Conservation (phyloP, 2,888 invertebrate genomes). For the Smittia sp. region DNA sequence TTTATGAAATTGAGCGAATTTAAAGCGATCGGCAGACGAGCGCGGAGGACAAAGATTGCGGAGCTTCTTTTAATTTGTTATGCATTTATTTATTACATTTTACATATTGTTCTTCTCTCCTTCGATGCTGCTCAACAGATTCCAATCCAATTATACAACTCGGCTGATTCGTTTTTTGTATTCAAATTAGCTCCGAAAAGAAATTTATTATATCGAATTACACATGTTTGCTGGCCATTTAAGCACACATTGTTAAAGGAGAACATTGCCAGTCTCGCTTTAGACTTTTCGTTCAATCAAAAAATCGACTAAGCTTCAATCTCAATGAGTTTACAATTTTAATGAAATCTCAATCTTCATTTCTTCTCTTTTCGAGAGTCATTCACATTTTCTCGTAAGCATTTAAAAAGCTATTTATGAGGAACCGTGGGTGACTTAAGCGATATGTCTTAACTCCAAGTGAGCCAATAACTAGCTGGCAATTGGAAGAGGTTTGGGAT, state of each 20-base stretch:
- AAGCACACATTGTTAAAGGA: constrained; percentile 8
- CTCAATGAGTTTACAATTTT: constrained; percentile 16
- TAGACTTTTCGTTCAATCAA: constrained; percentile 1
- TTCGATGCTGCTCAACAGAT: background rate
- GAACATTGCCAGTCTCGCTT: background rate
- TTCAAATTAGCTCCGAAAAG: constrained; percentile 12
- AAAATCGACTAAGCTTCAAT: constrained; percentile 9
- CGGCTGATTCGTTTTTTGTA: constrained; percentile 1
- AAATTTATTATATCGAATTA: constrained; percentile 30
- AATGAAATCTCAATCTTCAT: constrained; percentile 27
- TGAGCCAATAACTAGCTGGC: constrained; percentile 32
- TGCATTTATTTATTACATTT: constrained; percentile 39
- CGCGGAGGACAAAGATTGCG: background rate
- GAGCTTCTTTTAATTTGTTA: constrained; percentile 34
- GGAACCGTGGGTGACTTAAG: constrained; percentile 37
- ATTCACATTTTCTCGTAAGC: constrained; percentile 16
- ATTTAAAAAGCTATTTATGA: constrained; percentile 38
- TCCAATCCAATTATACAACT: constrained; percentile 25
- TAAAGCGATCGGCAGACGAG: background rate
- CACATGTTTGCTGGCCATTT: constrained; percentile 17
- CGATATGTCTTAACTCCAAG: constrained; percentile 22
- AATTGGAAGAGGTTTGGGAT: too few relatives aligned
- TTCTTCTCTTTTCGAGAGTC: constrained; percentile 24
- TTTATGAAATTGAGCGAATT: constrained; percentile 19
- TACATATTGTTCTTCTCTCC: constrained; percentile 29